Evolutionary conservation across 2,888 invertebrate species (phyloP).

Genomic region (Cordilura impudica): DNA sequence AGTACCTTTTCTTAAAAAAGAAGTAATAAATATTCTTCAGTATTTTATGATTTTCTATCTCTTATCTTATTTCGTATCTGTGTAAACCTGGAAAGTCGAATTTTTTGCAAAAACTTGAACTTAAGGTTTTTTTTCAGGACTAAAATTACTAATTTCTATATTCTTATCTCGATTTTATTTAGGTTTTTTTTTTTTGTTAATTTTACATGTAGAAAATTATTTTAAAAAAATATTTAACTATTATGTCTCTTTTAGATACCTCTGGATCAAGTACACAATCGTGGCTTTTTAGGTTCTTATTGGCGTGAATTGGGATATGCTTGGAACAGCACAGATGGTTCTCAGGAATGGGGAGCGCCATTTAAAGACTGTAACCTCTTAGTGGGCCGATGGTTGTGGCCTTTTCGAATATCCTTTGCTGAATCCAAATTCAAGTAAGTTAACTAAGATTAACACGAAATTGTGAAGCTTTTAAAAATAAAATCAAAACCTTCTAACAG

Average conservation of each 20-base stretch:
- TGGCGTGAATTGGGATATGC: constrained; percentile 78
- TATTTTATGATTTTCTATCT: too few relatives aligned
- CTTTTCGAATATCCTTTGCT: constrained; percentile 77
- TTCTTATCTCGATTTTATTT: too few relatives aligned
- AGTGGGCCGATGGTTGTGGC: constrained; percentile 78
- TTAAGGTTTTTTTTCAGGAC: too few relatives aligned
- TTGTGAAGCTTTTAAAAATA: background rate
- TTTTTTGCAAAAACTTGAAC: too few relatives aligned
- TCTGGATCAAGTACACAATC: constrained; percentile 75
- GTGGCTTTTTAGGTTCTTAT: constrained; percentile 76
- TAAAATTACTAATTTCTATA: too few relatives aligned
- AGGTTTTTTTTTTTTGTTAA: too few relatives aligned
- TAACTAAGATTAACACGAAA: background rate
- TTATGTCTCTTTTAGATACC: constrained; percentile 70
- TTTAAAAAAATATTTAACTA: too few relatives aligned
- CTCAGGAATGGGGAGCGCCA: constrained; percentile 78
- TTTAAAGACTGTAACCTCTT: constrained; percentile 77
- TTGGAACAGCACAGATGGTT: constrained; percentile 77
- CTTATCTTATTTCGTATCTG: too few relatives aligned
- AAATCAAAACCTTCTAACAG: constrained; percentile 68
- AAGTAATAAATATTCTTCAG: too few relatives aligned
- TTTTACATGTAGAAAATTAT: too few relatives aligned
- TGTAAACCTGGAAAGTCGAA: too few relatives aligned
- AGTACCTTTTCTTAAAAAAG: too few relatives aligned
- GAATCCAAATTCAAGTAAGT: constrained; percentile 77